phyloP scores from a whole-genome alignment of 2,888 invertebrate species.

The Neria commutata region DNA sequence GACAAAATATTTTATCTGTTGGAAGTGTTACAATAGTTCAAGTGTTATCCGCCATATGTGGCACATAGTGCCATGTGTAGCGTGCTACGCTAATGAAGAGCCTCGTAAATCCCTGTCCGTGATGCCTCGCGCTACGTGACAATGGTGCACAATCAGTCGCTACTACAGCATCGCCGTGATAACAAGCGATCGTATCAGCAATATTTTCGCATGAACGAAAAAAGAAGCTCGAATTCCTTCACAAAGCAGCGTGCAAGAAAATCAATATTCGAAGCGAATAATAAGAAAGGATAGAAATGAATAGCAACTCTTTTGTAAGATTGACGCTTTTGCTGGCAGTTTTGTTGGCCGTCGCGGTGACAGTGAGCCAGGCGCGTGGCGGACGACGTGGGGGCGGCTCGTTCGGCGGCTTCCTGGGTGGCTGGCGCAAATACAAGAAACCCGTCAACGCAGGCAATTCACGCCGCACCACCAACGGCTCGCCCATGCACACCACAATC shows the following conservation, averaged over 20 bases:
- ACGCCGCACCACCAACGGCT: conserved; percentile 45
- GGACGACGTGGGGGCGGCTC: conserved; percentile 54
- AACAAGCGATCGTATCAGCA: not conserved
- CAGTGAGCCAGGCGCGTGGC: conserved; percentile 42
- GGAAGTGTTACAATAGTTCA: too few species aligned
- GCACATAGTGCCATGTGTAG: too few species aligned
- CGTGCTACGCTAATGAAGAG: too few species aligned
- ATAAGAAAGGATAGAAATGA: not conserved
- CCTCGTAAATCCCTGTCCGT: too few species aligned
- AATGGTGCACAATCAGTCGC: not conserved
- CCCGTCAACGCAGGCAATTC: conserved; percentile 43
- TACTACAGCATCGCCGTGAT: not conserved
- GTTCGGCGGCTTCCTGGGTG: conserved; percentile 51
- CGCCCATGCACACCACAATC: conserved; percentile 43
- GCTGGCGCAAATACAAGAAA: conserved; percentile 55
- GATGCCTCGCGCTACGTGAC: not conserved
- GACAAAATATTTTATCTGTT: too few species aligned
- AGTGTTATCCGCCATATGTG: too few species aligned
- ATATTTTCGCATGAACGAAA: not conserved
- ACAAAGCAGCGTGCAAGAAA: too few species aligned
- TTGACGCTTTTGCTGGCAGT: conserved; percentile 24
- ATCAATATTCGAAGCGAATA: not conserved
- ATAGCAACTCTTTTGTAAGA: not conserved
- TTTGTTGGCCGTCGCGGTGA: conserved; percentile 28
- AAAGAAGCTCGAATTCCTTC: not conserved